phyloP scores from a whole-genome alignment of 2,113 vertebrate genomes.

The Cnemophilus loriae region DNA sequence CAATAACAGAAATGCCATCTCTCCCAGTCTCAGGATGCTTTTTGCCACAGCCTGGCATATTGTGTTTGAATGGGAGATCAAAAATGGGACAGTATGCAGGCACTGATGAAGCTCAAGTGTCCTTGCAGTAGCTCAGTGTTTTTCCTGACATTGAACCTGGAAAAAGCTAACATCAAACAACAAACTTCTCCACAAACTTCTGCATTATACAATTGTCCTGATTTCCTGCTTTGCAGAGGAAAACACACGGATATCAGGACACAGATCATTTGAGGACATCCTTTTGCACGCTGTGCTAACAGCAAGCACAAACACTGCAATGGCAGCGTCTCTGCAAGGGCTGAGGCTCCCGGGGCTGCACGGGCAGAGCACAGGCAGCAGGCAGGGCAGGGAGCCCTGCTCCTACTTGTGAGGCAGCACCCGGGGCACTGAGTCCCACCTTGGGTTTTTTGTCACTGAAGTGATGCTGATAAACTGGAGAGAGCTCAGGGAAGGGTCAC shows the following conservation, averaged over 20 bases:
- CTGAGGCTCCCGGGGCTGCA: background rate
- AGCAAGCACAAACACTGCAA: background rate
- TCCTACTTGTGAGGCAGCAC: background rate
- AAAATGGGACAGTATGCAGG: background rate
- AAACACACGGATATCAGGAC: background rate
- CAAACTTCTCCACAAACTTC: background rate
- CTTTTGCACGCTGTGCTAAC: background rate
- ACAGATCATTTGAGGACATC: background rate
- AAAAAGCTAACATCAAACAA: background rate
- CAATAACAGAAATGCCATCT: background rate
- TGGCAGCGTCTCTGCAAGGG: rapidly evolving
- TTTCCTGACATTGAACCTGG: background rate
- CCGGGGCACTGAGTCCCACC: background rate
- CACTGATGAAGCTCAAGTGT: background rate
- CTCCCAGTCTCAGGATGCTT: background rate
- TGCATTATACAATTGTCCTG: background rate
- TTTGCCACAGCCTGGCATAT: background rate
- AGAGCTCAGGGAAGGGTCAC: background rate
- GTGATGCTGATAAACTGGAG: background rate
- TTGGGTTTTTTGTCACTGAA: background rate
- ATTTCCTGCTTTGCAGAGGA: background rate
- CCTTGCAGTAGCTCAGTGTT: background rate
- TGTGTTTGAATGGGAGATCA: background rate
- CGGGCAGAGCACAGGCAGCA: background rate
- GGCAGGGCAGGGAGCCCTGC: background rate